phyloP scores from a whole-genome alignment of 2,888 invertebrate genomes.

The Epinotia nisella region DNA sequence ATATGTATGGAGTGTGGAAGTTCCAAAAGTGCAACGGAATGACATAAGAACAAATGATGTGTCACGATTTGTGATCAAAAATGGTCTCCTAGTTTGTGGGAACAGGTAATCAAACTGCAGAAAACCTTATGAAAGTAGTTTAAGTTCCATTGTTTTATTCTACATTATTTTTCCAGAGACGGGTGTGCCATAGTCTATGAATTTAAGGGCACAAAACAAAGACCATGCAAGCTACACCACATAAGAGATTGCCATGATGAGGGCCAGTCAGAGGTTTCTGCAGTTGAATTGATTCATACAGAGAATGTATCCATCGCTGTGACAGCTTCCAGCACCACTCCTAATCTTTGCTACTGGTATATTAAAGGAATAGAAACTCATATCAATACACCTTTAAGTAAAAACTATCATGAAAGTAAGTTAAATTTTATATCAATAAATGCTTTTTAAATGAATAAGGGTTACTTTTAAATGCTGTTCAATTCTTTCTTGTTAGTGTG shows the following conservation, averaged over 20 bases:
- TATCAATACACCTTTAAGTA: constrained; percentile 36
- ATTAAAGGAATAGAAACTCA: constrained; percentile 45
- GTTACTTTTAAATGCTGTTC: neutral
- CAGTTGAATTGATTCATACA: constrained; percentile 64
- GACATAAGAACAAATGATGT: constrained; percentile 78
- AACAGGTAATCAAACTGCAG: constrained; percentile 65
- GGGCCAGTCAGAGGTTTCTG: constrained; percentile 70
- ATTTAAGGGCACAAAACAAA: constrained; percentile 52
- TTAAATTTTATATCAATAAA: neutral
- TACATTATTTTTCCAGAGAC: constrained; percentile 63
- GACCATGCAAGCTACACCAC: constrained; percentile 61
- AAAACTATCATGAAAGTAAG: constrained; percentile 33
- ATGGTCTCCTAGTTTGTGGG: constrained; percentile 69
- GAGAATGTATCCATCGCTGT: constrained; percentile 53
- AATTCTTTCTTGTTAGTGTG: neutral
- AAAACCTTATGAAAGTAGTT: neutral
- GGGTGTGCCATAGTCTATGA: constrained; percentile 68
- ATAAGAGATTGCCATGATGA: constrained; percentile 66
- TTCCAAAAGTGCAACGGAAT: constrained; percentile 65
- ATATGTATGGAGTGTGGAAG: constrained; percentile 63
- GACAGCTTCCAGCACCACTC: constrained; percentile 62
- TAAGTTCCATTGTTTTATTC: neutral
- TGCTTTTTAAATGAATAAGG: neutral
- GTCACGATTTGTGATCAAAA: constrained; percentile 71
- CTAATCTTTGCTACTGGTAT: constrained; percentile 59